phyloP scores from a whole-genome alignment of 1,140 invertebrate species.

The Zaprionus camerounensis region DNA sequence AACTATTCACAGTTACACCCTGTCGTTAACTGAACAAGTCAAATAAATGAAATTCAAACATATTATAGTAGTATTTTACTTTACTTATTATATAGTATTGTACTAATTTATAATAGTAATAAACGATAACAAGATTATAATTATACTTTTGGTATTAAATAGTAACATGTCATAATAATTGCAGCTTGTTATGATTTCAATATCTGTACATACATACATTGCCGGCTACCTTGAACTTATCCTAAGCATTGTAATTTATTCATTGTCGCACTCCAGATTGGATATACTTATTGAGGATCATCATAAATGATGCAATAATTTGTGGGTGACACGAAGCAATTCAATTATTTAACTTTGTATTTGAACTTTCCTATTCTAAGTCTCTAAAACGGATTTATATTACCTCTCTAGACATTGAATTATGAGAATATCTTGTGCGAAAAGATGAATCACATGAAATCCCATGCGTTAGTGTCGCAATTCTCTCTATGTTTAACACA shows the following conservation, averaged over 20 bases:
- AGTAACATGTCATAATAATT: neutral
- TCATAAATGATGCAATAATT: too few relatives aligned
- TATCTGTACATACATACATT: neutral
- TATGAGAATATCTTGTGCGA: slow-evolving; percentile 12
- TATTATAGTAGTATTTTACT: too few relatives aligned
- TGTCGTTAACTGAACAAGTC: neutral
- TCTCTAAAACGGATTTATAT: neutral
- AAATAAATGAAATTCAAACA: neutral
- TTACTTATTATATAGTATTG: too few relatives aligned
- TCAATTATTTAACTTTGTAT: neutral
- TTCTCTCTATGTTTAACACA: slow-evolving; percentile 38
- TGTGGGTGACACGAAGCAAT: too few relatives aligned
- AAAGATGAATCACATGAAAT: slow-evolving; percentile 23
- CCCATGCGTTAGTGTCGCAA: slow-evolving; percentile 54
- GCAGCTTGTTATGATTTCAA: neutral
- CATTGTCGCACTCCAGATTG: too few relatives aligned
- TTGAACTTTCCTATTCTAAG: neutral
- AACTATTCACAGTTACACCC: neutral
- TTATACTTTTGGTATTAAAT: neutral
- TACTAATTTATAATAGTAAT: too few relatives aligned
- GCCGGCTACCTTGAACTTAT: neutral
- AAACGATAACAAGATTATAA: too few relatives aligned
- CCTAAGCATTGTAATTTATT: neutral
- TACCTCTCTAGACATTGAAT: neutral
- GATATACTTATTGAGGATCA: too few relatives aligned